These are phyloP conservation scores for Cotesia vestalis DNA, from an alignment of 1,140 invertebrate genomes.

Conservation along the genomic window DNA sequence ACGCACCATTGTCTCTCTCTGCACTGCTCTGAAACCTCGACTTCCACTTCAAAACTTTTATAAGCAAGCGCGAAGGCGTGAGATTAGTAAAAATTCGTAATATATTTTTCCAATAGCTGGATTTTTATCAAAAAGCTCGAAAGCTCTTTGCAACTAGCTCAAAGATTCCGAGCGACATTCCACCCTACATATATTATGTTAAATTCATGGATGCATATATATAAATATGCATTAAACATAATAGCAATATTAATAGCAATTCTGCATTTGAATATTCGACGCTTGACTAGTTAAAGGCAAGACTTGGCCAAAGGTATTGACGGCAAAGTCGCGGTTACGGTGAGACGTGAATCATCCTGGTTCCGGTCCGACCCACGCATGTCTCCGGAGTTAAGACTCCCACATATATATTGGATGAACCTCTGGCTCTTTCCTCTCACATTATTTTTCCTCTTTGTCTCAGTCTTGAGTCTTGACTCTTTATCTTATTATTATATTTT, in stretches of 20 bases:
- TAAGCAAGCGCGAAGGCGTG: constrained; percentile 28
- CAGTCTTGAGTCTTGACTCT: constrained; percentile 8
- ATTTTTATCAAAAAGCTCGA: too few species aligned
- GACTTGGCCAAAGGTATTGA: constrained; percentile 10
- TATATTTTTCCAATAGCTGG: constrained; percentile 10
- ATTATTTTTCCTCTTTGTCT: not conserved
- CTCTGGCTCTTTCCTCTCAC: constrained; percentile 37
- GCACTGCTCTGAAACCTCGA: too few species aligned
- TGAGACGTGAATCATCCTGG: constrained; percentile 61
- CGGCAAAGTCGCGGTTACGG: constrained; percentile 40
- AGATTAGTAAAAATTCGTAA: constrained; percentile 39
- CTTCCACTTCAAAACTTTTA: constrained; percentile 12
- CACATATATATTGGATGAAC: constrained; percentile 37
- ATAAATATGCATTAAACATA: not conserved
- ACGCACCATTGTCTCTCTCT: constrained; percentile 53
- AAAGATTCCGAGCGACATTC: too few species aligned
- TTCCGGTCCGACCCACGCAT: constrained; percentile 64
- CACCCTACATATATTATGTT: too few species aligned
- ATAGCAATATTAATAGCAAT: not conserved
- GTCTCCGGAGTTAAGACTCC: constrained; percentile 42
- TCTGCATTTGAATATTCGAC: not conserved
- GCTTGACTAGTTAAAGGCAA: not conserved
- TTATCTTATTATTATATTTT: not conserved
- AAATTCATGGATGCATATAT: too few species aligned
- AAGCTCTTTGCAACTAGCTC: too few species aligned